Percentiles rank a stretch among this genome's conserved stretches.
Conservation (phyloP, 2,113 vertebrate species). For the Nyctibius bracteatus region DNA sequence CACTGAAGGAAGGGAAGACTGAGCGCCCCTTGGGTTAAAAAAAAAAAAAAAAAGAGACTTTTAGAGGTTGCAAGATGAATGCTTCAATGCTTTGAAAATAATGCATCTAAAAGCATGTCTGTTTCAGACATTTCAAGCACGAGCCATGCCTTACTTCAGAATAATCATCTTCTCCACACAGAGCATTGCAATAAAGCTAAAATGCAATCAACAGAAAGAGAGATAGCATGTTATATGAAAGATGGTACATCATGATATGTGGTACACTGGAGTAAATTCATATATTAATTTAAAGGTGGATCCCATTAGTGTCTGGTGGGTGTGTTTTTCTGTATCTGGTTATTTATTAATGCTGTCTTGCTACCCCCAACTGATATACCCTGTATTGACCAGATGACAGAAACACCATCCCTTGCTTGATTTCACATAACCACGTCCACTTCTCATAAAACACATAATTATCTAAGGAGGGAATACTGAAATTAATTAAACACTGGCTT, state of each 20-base stretch:
- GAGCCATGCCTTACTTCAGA: background rate
- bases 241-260: background rate
- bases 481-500: background rate
- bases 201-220: background rate
- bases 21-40: background rate
- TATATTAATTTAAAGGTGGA: background rate
- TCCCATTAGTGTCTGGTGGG: background rate
- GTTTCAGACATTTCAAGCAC: background rate
- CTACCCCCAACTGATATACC: background rate
- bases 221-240: background rate
- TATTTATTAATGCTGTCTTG: background rate
- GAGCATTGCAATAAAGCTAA: background rate
- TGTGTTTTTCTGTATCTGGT: background rate
- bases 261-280: background rate
- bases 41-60: background rate
- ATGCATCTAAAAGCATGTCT: background rate
- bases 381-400: background rate
- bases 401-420: background rate
- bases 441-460: constrained; percentile 20
- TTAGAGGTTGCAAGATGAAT: background rate
- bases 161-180: background rate
- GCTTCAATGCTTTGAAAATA: background rate
- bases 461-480: background rate
- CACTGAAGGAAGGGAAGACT: background rate
- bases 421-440: background rate